Conservation (phyloP, 2,797 vertebrate species). For the Oreochromis mossambicus region DNA sequence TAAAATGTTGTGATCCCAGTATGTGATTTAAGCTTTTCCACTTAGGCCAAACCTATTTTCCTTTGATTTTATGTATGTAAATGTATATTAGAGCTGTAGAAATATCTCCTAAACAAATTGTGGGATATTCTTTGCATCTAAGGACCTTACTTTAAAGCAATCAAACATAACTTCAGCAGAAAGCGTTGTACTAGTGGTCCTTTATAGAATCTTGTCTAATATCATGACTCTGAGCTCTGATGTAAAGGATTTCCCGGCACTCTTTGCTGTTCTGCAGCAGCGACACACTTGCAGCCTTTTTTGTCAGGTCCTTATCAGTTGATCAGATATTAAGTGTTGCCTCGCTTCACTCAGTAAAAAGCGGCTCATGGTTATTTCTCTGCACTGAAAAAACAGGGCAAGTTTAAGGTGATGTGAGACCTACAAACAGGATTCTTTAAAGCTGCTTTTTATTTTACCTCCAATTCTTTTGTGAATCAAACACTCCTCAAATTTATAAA, state of each 20-base stretch:
- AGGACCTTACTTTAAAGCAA: background rate
- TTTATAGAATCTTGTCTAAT: background rate
- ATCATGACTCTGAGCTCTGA: background rate
- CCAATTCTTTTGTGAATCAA: background rate
- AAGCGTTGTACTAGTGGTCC: accelerated
- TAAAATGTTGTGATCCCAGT: background rate
- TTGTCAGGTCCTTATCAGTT: background rate
- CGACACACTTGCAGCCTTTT: background rate
- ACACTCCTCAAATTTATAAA: background rate
- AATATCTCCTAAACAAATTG: background rate
- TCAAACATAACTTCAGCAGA: background rate
- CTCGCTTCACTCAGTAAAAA: background rate
- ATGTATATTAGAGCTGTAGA: background rate
- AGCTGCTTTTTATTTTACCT: background rate
- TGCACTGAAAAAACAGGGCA: background rate
- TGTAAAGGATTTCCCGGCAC: background rate
- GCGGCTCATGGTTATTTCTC: background rate
- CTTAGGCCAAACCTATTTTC: background rate
- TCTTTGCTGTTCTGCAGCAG: background rate
- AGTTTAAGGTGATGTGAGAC: background rate
- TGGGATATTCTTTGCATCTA: background rate
- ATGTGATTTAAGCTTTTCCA: background rate
- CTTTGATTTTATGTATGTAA: background rate
- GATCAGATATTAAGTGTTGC: background rate
- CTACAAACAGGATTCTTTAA: background rate